Evolutionary conservation across 2,113 vertebrate species (phyloP).

Genomic region (Neoarius graeffei): DNA sequence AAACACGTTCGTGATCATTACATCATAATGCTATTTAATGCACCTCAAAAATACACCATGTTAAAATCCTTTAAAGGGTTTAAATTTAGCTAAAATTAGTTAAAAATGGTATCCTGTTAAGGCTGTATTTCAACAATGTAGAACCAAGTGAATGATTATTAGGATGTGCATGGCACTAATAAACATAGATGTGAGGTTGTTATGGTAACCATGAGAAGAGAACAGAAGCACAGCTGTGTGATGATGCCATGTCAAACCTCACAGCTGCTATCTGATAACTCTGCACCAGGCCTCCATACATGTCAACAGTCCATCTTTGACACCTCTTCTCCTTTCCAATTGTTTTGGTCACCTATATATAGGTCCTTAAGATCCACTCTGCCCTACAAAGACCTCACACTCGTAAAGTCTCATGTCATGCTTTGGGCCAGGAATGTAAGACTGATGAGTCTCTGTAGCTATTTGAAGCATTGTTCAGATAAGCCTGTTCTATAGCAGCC

Average conservation of each 20-base stretch:
- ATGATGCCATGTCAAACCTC: slow-evolving; percentile 29
- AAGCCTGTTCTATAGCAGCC: slow-evolving; percentile 61
- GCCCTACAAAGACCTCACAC: slow-evolving; percentile 45
- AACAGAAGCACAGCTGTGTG: slow-evolving; percentile 27
- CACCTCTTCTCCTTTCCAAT: slow-evolving; percentile 47
- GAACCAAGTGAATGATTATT: background rate
- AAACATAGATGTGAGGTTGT: background rate
- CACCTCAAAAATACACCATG: background rate
- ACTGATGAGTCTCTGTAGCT: slow-evolving; percentile 67
- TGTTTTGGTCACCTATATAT: slow-evolving; percentile 52
- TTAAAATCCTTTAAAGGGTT: background rate
- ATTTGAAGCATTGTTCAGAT: slow-evolving; percentile 78
- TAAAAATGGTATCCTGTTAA: background rate
- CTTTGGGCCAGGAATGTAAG: slow-evolving; percentile 61
- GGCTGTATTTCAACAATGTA: background rate
- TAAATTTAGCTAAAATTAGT: background rate
- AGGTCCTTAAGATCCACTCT: slow-evolving; percentile 41
- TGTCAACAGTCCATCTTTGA: slow-evolving; percentile 48
- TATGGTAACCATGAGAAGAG: slow-evolving; percentile 30
- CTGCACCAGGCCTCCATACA: slow-evolving; percentile 39
- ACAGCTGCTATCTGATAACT: slow-evolving; percentile 47
- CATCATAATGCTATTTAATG: background rate
- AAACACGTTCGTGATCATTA: background rate
- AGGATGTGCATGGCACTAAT: background rate
- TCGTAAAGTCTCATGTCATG: slow-evolving; percentile 48